These are phyloP conservation scores for Eumacrocentrus americanus DNA, from an alignment of 2,888 invertebrate genomes.

Conservation along the genomic window DNA sequence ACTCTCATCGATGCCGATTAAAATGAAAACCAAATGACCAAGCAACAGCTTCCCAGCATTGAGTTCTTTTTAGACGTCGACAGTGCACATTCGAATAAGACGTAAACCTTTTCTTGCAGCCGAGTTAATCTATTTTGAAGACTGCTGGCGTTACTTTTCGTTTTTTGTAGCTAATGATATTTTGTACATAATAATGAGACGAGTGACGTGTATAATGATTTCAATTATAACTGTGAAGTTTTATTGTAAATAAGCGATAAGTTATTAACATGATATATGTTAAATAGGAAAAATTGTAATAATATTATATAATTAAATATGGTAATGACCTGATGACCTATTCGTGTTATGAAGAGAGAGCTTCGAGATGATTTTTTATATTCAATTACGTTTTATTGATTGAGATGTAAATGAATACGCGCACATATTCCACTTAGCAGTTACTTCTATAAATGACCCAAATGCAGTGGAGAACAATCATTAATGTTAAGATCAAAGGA, in stretches of 20 bases:
- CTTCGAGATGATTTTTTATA: constrained; percentile 39
- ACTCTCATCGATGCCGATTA: neutral
- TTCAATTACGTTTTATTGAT: constrained; percentile 13
- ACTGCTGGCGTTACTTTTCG: constrained; percentile 8
- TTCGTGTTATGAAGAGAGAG: neutral
- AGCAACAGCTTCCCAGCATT: constrained; percentile 16
- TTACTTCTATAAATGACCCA: constrained; percentile 10
- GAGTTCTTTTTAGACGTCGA: neutral
- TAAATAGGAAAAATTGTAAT: neutral
- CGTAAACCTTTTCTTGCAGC: neutral
- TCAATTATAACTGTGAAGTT: no score
- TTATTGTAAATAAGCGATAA: neutral
- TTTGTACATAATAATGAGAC: constrained; percentile 11
- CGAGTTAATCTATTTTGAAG: neutral
- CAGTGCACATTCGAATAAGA: neutral
- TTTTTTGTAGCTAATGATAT: neutral
- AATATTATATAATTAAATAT: neutral
- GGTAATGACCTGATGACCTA: neutral
- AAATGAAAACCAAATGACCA: constrained; percentile 5
- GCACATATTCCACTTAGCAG: constrained; percentile 17
- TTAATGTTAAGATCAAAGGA: constrained; percentile 28
- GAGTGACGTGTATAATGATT: neutral
- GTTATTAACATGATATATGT: neutral
- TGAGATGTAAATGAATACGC: constrained; percentile 7
- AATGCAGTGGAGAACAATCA: constrained; percentile 34